A percentile compares a stretch with the other conserved stretches of the same genome.
Evolutionary conservation across 1,140 invertebrate species (phyloP).

Genomic region (Limonius californicus): DNA sequence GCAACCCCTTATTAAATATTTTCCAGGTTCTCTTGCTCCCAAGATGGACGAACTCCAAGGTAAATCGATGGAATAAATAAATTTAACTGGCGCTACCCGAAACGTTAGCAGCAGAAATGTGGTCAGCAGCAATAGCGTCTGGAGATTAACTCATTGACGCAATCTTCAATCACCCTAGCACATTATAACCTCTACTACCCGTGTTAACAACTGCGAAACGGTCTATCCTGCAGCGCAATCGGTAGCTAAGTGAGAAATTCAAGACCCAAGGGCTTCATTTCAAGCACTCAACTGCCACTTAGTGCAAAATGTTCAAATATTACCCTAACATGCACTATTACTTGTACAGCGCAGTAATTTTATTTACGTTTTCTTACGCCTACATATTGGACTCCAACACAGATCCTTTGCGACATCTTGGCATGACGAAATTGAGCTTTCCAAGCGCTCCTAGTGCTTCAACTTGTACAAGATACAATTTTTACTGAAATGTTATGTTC

Average conservation of each 20-base stretch:
- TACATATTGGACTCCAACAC: too few species aligned
- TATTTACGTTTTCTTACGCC: too few species aligned
- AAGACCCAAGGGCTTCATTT: constrained; percentile 11
- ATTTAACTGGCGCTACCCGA: background rate
- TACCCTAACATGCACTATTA: constrained; percentile 1
- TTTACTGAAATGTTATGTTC: too few species aligned
- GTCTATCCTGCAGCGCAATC: constrained; percentile 1
- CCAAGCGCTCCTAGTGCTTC: too few species aligned
- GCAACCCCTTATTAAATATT: too few species aligned
- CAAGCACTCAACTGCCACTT: constrained; percentile 10
- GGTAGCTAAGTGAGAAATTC: constrained; percentile 9
- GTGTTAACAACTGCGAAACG: constrained; percentile 13
- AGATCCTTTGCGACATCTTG: too few species aligned
- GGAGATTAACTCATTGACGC: constrained; percentile 32
- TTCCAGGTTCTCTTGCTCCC: background rate
- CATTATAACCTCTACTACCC: constrained; percentile 19
- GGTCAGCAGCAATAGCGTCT: constrained; percentile 27
- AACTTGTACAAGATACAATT: too few species aligned
- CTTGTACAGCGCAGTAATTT: background rate
- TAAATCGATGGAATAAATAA: background rate
- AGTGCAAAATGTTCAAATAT: constrained; percentile 9
- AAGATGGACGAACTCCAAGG: background rate
- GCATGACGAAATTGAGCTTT: too few species aligned
- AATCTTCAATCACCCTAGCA: constrained; percentile 29
- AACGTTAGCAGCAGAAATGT: constrained; percentile 17